Evolutionary conservation across 1,140 invertebrate species (phyloP).

Genomic region (Drosophila micromelanica): DNA sequence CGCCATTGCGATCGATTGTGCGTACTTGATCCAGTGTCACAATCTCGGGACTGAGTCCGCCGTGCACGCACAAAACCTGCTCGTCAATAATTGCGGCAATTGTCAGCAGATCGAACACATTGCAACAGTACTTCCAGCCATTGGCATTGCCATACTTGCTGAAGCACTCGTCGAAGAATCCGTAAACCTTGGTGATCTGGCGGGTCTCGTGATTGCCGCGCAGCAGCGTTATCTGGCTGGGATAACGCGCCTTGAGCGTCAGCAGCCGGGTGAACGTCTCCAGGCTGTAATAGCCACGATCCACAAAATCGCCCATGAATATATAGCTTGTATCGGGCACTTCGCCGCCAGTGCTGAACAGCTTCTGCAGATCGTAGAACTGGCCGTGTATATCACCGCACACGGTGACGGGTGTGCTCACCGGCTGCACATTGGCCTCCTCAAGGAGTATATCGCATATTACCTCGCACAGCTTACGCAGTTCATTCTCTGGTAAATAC

Average conservation of each 20-base stretch:
- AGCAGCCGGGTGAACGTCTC: constrained; percentile 97
- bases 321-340: constrained; percentile 97
- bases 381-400: constrained; percentile 98
- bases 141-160: constrained; percentile 99
- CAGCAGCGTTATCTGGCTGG: constrained; percentile 93
- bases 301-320: constrained; percentile 98
- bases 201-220: constrained; percentile 99
- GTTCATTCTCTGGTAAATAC: constrained; percentile 98
- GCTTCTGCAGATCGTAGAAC: constrained; percentile 97
- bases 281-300: constrained; percentile 97
- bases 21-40: constrained; percentile 96
- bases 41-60: constrained; percentile 96
- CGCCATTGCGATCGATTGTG: constrained; percentile 97
- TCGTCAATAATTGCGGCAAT: constrained; percentile 98
- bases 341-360: constrained; percentile 95
- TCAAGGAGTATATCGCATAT: constrained; percentile 95
- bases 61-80: constrained; percentile 98
- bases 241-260: constrained; percentile 89
- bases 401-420: constrained; percentile 96
- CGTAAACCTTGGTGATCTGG: constrained; percentile 99
- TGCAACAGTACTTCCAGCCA: constrained; percentile 99
- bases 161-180: constrained; percentile 99
- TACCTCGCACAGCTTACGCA: constrained; percentile 96
- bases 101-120: constrained; percentile 98
- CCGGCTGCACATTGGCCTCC: constrained; percentile 97